Evolutionary conservation across 1,140 invertebrate genomes (phyloP), one percentile per base, ranked within the genome.

Genomic region (Melipona quadrifasciata): DNA sequence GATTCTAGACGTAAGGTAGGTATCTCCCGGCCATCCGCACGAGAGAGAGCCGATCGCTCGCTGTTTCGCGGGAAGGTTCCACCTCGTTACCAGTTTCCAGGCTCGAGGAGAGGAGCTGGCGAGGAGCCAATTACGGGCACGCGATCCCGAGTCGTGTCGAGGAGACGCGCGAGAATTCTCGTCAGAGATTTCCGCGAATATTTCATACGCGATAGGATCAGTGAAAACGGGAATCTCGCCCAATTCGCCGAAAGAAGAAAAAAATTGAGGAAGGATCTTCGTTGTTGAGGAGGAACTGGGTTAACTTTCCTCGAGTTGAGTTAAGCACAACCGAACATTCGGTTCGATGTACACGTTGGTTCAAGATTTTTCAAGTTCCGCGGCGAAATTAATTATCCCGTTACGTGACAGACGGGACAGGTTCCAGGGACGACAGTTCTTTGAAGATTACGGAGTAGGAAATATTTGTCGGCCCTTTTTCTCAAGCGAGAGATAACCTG

Each of bases 311-410:
- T 47, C 0, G 8, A 47, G 39, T 47, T 47, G 8, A 47, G 39
- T n/a, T n/a, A n/a, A 47, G 39, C 39, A 47, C 8, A 47, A 47
- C 8, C 39, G 39, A 47, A 47, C 39, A n/a, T n/a, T n/a, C n/a
- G 39, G 39, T 0, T 47, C 8, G 39, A 10, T 39, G n/a, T n/a
- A n/a, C n/a, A n/a, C n/a, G n/a, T n/a, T n/a, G n/a, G n/a, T 34
- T 70, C 14, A 24, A 21, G 21, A 4, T 24, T 71, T 14, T 12
- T 17, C 8, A 17, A 71, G 57, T 86, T 91, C 89, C 85, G 90
- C 88, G 89, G 91, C 86, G 85, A 90, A 94, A 93, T 94, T 94
- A 94, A 94, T 94, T 93, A 93, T 90, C 90, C 84, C 80, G 92
- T 93, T 93, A 94, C 93, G 92, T 92, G 85, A 83, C 72, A 82